These are phyloP conservation scores for Silurus lanzhouensis DNA, from an alignment of 2,797 vertebrate genomes.

Conservation along the genomic window DNA sequence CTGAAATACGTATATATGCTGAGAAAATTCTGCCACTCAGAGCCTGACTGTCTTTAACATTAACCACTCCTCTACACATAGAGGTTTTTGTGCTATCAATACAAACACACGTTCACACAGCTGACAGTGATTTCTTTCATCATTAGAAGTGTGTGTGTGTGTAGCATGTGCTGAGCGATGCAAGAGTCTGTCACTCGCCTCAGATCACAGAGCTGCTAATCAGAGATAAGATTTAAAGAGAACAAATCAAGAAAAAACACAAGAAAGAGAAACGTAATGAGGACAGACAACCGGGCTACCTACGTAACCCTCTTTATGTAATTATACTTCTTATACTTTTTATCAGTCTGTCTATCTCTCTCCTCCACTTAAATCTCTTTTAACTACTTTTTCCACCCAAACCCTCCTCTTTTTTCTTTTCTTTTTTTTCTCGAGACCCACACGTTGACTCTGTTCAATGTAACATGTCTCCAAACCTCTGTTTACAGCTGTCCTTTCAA, in stretches of 20 bases:
- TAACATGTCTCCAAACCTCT: constrained; percentile 40
- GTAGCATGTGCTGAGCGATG: constrained; percentile 62
- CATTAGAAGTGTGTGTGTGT: constrained; percentile 58
- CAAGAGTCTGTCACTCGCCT: constrained; percentile 64
- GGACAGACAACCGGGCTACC: constrained; percentile 21
- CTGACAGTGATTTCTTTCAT: constrained; percentile 63
- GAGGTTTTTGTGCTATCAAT: constrained; percentile 20
- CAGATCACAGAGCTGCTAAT: constrained; percentile 75
- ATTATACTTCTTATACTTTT: constrained; percentile 21
- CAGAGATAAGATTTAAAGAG: constrained; percentile 66
- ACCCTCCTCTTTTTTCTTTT: neutral
- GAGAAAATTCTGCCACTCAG: neutral
- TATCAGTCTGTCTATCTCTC: constrained; percentile 27
- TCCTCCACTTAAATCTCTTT: constrained; percentile 39
- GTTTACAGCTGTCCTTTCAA: constrained; percentile 43
- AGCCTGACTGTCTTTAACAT: constrained; percentile 20
- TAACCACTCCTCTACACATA: constrained; percentile 38
- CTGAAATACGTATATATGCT: neutral
- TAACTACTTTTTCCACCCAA: neutral
- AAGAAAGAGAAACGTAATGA: constrained; percentile 18
- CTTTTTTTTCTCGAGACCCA: constrained; percentile 8
- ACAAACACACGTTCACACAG: constrained; percentile 25
- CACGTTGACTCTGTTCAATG: constrained; percentile 36
- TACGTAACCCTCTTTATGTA: constrained; percentile 16
- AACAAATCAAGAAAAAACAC: neutral